A percentile compares a stretch with the other conserved stretches of the same genome.
Conservation (phyloP, 1,140 invertebrate genomes). For the Solen grandis region DNA sequence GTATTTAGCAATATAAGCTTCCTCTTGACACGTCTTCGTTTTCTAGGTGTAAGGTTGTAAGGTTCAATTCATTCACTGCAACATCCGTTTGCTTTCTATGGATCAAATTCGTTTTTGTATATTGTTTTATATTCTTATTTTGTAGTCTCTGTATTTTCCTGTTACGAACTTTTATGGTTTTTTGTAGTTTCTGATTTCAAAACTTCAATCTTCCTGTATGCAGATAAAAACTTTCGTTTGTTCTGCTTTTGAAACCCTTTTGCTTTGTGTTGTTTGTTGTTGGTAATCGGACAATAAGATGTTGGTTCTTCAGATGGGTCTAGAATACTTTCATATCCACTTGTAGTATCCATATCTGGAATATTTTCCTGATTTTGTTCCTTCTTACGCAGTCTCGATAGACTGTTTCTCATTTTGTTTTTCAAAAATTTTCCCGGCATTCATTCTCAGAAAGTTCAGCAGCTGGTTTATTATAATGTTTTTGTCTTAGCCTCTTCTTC, state of each 20-base stretch:
- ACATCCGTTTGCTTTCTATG: neutral
- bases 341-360: neutral
- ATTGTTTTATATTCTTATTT: neutral
- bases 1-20: too few species aligned
- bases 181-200: neutral
- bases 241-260: conserved; percentile 1
- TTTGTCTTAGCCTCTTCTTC: conserved; percentile 16
- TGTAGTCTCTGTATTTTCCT: neutral
- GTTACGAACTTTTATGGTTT: conserved; percentile 4
- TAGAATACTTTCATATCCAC: neutral
- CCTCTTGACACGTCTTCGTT: neutral
- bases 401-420: conserved; percentile 29
- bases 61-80: neutral
- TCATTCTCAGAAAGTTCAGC: conserved; percentile 1
- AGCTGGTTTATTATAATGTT: conserved; percentile 7
- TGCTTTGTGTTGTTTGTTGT: neutral
- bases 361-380: neutral
- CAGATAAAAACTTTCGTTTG: neutral
- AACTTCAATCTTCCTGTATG: neutral
- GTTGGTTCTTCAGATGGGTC: neutral
- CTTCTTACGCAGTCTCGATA: conserved; percentile 12
- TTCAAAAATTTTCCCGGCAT: neutral
- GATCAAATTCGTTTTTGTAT: neutral
- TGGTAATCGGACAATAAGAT: conserved; percentile 13
- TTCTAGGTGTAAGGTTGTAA: neutral